Conservation (phyloP, 23 tunicate species). For the Botrylloides violaceus region DNA sequence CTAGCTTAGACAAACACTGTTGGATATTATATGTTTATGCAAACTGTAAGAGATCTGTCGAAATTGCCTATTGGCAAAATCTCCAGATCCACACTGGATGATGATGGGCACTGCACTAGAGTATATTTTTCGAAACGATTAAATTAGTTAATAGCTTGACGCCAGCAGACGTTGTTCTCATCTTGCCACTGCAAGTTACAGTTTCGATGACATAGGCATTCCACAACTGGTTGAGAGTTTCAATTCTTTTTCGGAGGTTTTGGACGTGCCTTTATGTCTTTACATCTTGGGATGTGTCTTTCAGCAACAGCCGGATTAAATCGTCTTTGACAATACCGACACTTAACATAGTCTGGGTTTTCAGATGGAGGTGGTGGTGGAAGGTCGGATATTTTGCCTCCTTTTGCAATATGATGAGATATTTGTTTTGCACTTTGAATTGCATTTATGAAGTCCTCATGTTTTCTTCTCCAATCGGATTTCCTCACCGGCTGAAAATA, state of each 20-base stretch:
- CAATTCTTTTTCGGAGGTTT: conserved; percentile 41
- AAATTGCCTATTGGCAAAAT: too few species aligned
- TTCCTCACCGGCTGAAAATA: conserved; percentile 6
- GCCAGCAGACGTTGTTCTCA: too few species aligned
- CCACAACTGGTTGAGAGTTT: too few species aligned
- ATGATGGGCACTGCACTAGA: too few species aligned
- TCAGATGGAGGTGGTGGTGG: conserved; percentile 81
- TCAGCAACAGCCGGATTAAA: conserved; percentile 87
- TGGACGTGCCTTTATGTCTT: conserved; percentile 71
- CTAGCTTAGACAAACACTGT: too few species aligned
- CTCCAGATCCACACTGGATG: too few species aligned
- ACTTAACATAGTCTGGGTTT: conserved; percentile 76
- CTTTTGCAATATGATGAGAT: conserved; percentile 32
- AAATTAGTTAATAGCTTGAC: too few species aligned
- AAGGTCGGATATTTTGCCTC: conserved; percentile 70
- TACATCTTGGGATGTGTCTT: conserved; percentile 87
- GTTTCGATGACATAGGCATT: too few species aligned
- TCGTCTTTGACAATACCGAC: conserved; percentile 74
- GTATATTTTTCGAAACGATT: too few species aligned
- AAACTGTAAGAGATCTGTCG: too few species aligned
- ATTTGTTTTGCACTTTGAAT: conserved; percentile 61
- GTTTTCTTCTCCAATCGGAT: conserved; percentile 70
- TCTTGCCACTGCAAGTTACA: too few species aligned
- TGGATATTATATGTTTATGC: too few species aligned
- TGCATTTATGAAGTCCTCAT: conserved; percentile 82